Evolutionary conservation across 2,113 vertebrate genomes (phyloP).

Genomic region (Brevimyrus niger): DNA sequence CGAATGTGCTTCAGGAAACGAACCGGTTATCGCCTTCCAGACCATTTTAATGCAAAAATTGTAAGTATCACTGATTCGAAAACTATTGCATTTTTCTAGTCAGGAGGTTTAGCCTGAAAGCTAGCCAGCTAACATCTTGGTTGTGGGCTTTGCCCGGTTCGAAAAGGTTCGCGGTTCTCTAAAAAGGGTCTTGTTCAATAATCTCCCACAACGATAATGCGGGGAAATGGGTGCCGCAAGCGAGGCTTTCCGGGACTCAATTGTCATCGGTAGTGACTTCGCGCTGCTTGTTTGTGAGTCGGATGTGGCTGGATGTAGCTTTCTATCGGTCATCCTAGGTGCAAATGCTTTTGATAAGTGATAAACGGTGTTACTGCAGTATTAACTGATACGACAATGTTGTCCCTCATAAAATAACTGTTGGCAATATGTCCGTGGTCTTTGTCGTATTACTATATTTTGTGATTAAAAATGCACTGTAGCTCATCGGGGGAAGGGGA

Average conservation of each 20-base stretch:
- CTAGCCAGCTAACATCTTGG: constrained; percentile 6
- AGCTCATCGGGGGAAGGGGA: not conserved
- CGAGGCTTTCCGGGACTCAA: constrained; percentile 1
- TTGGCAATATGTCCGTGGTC: not conserved
- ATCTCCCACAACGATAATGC: not conserved
- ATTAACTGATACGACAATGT: not conserved
- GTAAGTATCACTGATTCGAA: constrained; percentile 31
- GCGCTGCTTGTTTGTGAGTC: not conserved
- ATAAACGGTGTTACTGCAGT: not conserved
- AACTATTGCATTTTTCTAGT: constrained; percentile 17
- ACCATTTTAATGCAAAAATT: constrained; percentile 37
- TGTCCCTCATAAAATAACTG: not conserved
- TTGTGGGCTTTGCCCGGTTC: constrained; percentile 10
- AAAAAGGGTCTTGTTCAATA: not conserved
- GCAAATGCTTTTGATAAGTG: not conserved
- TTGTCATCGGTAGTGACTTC: constrained; percentile 9
- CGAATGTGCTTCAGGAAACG: constrained; percentile 43
- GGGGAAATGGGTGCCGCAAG: not conserved
- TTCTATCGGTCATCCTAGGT: not conserved
- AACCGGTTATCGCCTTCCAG: constrained; percentile 30
- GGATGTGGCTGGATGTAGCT: not conserved
- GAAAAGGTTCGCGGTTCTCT: constrained; percentile 19
- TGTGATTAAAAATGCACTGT: not conserved
- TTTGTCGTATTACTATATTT: not conserved
- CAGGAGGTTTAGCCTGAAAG: constrained; percentile 15